Base-by-base conservation (phyloP, 2,797 vertebrate species). In the Xiphorhynchus erythropygius region DNA sequence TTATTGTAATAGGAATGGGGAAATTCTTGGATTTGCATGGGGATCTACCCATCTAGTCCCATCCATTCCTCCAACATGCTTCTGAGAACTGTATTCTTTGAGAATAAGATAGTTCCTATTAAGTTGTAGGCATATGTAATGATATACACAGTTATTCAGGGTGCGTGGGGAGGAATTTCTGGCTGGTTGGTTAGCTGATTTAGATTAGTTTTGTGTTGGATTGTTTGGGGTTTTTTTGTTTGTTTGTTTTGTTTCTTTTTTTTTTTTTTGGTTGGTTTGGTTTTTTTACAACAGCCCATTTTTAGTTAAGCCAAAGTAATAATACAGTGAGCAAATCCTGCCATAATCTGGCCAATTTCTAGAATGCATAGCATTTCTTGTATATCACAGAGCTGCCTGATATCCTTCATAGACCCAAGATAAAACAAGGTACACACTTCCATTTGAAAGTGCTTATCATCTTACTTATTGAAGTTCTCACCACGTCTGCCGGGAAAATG, bases 91-190 rank as follows among this genome's bases (percentile, higher is more conserved):
- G 2, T 11, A 7, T 9, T 60, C 28, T 77, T 74, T 78, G 41
- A 81, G 30, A 70, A 50, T 39, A 77, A 56, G 32, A 49, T 47
- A 77, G 6, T n/a, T 28, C 10, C 23, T 68, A n/a, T 39, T 44
- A 42, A 57, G 28, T 57, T 69, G 37, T n/a, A 83, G 67, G 22
- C 13, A 62, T n/a, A 35, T 3, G 42, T 41, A 44, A 59, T 25
- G 10, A 59, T 32, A 52, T 18, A 24, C 2, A 23, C 8, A n/a
- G 13, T 50, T 82, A n/a, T 65, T 78, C 3, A 2, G 2, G 9
- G 10, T 4, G 17, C 6, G 3, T 8, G 8, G 7, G 6, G 15
- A 39, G 4, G 25, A 22, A 1, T 16, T 33, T 56, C 32, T 74
- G 18, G 2, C 6, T 75, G 8, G 3, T 28, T 92, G 21, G 8